Percentiles rank a stretch among this genome's conserved stretches.
phyloP scores from a whole-genome alignment of 1,140 invertebrate species.

The Magallana gigas region DNA sequence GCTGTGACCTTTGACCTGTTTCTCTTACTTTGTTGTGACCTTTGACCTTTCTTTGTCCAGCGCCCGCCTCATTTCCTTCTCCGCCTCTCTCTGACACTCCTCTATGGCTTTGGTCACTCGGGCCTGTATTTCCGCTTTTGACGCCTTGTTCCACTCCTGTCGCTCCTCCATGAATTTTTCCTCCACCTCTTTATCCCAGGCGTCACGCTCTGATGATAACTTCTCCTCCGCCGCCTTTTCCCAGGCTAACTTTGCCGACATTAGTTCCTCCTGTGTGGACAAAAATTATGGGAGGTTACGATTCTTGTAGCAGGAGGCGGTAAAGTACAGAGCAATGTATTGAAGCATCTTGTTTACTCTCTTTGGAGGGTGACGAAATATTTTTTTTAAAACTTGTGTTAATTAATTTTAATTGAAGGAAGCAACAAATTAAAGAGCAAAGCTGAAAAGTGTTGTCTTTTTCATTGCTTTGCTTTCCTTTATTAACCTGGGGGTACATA shows the following conservation, averaged over 20 bases:
- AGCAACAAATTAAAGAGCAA: too few species aligned
- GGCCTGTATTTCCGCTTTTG: constrained; percentile 22
- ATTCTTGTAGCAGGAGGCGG: too few species aligned
- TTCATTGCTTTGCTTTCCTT: too few species aligned
- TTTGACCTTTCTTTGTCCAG: constrained; percentile 49
- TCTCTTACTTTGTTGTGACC: constrained; percentile 14
- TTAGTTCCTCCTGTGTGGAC: background rate
- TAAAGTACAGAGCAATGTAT: too few species aligned
- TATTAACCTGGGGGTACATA: too few species aligned
- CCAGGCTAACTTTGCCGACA: background rate
- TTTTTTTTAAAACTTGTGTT: too few species aligned
- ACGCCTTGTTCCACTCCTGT: constrained; percentile 36
- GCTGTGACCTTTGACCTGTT: background rate
- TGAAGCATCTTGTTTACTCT: too few species aligned
- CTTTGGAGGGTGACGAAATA: too few species aligned
- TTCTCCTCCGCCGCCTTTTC: background rate
- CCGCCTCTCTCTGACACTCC: constrained; percentile 1
- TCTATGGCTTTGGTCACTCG: background rate
- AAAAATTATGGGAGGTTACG: too few species aligned
- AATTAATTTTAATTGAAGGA: too few species aligned
- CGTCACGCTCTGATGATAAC: background rate
- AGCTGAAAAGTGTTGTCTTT: too few species aligned
- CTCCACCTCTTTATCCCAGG: constrained; percentile 42
- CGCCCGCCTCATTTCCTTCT: constrained; percentile 45
- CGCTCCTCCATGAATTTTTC: constrained; percentile 36